Evolutionary conservation across 2,797 vertebrate species (phyloP), one percentile per base, ranked within the genome.

Genomic region (Cyprinodon diabolis): DNA sequence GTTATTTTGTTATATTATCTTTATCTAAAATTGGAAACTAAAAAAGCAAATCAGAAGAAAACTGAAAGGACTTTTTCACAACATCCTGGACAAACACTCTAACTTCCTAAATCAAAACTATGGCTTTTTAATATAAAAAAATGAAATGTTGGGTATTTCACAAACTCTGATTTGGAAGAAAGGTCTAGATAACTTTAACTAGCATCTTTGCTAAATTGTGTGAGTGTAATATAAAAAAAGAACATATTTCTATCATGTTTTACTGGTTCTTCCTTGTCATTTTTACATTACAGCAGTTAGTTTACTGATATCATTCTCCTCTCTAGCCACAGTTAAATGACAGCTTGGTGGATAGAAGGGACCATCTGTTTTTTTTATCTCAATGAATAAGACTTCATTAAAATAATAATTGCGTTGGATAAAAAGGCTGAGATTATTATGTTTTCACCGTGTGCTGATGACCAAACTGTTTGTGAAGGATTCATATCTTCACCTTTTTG

Each of bases 281-380:
- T 68, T 65, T 21, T n/a, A 68, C 49, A 40, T 54, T 49, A 40
- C 19, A 35, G 48, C 15, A 67, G 17, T 51, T 30, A 10, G 23
- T 67, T 37, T 11, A 52, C 17, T 52, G 21, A 43, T 65, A 23
- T 65, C 1, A 47, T 45, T 65, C 10, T 65, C 21, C 23, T 47
- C 62, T 45, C 62, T 45, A 23, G 12, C 40, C 40, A 63, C 60
- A n/a, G 62, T 21, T 23, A 65, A 65, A 47, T 47, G 21, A 21
- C 12, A 65, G 62, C 62, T 47, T 40, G 62, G 14, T 65, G 21
- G 37, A 65, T 10, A 65, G 62, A 65, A n/a, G 49, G 35, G 35
- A 63, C 60, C 60, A 63, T 65, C 62, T 65, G 40, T 65, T 23
- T 65, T 63, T 60, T 65, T 65, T 23, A 45, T 47, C 15, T 65